Evolutionary conservation across 1,140 invertebrate species (phyloP).

Genomic region (Alviniconcha marisindica): DNA sequence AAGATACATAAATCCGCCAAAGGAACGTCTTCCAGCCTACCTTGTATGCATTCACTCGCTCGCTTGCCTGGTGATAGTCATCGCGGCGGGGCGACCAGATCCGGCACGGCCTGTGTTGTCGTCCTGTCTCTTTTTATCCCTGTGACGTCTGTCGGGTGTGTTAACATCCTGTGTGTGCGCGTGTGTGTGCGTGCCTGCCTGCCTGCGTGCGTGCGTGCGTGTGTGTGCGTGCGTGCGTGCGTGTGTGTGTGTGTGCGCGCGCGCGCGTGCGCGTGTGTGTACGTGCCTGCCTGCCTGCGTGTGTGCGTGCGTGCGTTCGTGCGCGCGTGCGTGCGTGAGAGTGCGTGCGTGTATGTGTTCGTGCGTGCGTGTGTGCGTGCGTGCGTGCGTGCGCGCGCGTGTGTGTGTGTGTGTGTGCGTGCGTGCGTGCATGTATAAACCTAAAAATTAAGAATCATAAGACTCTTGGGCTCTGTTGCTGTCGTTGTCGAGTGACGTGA

Average conservation of each 20-base stretch:
- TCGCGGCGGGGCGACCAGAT: too few relatives aligned
- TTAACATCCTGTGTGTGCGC: too few relatives aligned
- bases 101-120: not conserved
- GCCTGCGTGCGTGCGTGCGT: too few relatives aligned
- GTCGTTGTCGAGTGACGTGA: not conserved
- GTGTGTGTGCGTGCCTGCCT: too few relatives aligned
- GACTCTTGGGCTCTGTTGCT: constrained; percentile 1
- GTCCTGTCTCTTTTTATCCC: not conserved
- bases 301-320: not conserved
- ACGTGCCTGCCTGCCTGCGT: not conserved
- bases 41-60: not conserved
- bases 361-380: constrained; percentile 14
- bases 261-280: too few relatives aligned
- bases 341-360: not conserved
- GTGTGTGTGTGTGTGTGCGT: not conserved
- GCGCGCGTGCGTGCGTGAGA: not conserved
- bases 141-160: not conserved
- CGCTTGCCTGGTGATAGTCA: not conserved
- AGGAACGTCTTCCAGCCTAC: not conserved
- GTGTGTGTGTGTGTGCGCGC: too few relatives aligned
- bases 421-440: not conserved
- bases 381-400: constrained; percentile 26
- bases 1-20: too few relatives aligned
- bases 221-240: too few relatives aligned
- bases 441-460: too few relatives aligned